phyloP scores from a whole-genome alignment of 23 tunicate genomes.

The Styela plicata region DNA sequence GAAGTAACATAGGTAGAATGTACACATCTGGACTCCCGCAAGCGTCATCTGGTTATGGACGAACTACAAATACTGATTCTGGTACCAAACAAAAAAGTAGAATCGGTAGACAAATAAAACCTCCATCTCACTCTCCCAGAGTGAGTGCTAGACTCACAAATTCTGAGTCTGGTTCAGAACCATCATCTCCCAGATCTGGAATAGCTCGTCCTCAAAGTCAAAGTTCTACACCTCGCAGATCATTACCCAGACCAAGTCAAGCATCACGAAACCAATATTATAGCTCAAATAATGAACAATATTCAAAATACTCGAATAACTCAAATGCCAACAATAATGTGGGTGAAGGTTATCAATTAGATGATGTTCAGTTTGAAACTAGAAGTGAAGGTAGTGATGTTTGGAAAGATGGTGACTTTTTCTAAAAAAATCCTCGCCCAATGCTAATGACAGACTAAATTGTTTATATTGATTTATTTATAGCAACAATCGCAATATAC shows the following conservation, averaged over 20 bases:
- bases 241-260: conserved; percentile 33
- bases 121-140: not conserved
- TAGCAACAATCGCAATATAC: too few species aligned
- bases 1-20: not conserved
- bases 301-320: not conserved
- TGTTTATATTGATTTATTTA: too few species aligned
- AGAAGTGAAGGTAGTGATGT: conserved; percentile 17
- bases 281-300: not conserved
- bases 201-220: not conserved
- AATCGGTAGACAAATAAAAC: not conserved
- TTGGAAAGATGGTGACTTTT: conserved; percentile 35
- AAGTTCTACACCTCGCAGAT: not conserved
- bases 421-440: too few species aligned
- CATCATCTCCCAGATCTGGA: not conserved
- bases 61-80: not conserved
- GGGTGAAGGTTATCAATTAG: not conserved
- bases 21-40: not conserved
- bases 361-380: not conserved
- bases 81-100: not conserved
- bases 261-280: not conserved
- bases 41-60: not conserved
- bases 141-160: not conserved
- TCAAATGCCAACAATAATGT: not conserved
- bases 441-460: too few species aligned
- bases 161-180: not conserved